phyloP scores from a whole-genome alignment of 2,797 vertebrate species.

The Picus viridis region DNA sequence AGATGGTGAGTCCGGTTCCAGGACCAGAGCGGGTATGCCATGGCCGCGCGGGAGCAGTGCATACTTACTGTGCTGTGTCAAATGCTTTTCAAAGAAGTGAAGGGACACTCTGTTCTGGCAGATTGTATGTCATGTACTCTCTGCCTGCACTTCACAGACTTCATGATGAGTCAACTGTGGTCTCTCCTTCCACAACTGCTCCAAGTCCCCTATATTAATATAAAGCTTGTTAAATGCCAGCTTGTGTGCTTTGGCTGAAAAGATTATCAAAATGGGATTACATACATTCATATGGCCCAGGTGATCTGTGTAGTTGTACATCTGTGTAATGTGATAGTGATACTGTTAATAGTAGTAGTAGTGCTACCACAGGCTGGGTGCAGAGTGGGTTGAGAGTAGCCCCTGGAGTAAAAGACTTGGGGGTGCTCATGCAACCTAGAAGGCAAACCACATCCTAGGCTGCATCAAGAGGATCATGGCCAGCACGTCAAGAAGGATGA shows the following conservation, averaged over 20 bases:
- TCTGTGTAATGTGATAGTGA: no score
- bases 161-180: constrained; percentile 47
- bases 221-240: not conserved
- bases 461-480: no score
- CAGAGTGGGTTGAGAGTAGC: no score
- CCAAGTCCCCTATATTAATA: not conserved
- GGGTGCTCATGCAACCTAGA: no score
- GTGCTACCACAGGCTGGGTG: no score
- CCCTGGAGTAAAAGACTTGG: no score
- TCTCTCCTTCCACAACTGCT: constrained; percentile 50
- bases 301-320: not conserved
- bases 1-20: not conserved
- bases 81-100: constrained; percentile 58
- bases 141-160: constrained; percentile 41
- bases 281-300: not conserved
- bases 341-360: no score
- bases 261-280: not conserved
- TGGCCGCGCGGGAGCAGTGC: not conserved
- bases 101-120: constrained; percentile 60
- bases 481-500: no score
- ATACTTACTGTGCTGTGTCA: constrained; percentile 31
- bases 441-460: no score
- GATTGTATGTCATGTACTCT: constrained; percentile 31
- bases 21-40: fast-evolving
- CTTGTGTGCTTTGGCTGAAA: not conserved